Percentiles rank a stretch among this genome's conserved stretches.
Conservation (phyloP, 2,113 vertebrate genomes). For the Pteruthius melanotis region DNA sequence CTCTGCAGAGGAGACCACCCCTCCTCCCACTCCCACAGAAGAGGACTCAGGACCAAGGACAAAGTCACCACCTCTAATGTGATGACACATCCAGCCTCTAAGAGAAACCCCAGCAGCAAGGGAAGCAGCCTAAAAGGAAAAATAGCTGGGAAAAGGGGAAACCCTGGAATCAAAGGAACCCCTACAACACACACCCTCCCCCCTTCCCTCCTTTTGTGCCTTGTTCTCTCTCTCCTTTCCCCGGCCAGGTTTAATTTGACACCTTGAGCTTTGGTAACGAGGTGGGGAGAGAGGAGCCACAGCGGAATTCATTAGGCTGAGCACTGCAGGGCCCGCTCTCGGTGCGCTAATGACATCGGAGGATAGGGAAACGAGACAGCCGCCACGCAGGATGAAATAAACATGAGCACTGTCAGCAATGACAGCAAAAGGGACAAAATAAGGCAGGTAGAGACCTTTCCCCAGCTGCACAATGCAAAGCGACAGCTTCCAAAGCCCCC, state of each 20-base stretch:
- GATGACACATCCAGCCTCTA: background rate
- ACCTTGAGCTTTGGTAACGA: conserved; percentile 94
- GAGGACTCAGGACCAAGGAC: background rate
- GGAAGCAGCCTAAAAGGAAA: background rate
- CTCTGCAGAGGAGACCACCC: background rate
- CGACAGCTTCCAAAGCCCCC: conserved; percentile 72
- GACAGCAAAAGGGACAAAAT: conserved; percentile 88
- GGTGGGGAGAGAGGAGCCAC: conserved; percentile 83
- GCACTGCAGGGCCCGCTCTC: conserved; percentile 90
- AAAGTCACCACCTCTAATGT: background rate
- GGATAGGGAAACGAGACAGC: conserved; percentile 92
- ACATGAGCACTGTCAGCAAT: conserved; percentile 95
- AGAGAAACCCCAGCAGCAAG: background rate
- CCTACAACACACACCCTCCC: background rate
- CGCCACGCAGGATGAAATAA: conserved; percentile 93
- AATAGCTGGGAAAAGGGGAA: background rate
- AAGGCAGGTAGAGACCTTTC: conserved; percentile 86
- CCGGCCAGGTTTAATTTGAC: conserved; percentile 94
- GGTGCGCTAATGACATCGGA: conserved; percentile 93
- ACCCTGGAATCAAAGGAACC: background rate
- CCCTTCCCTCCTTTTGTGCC: background rate
- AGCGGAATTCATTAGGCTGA: conserved; percentile 96
- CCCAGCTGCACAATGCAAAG: conserved; percentile 79
- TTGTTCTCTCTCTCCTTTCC: conserved; percentile 69
- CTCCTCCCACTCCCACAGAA: background rate